These are phyloP conservation scores for Smutsia gigantea DNA, from an alignment of 2,797 vertebrate species.

Conservation along the genomic window DNA sequence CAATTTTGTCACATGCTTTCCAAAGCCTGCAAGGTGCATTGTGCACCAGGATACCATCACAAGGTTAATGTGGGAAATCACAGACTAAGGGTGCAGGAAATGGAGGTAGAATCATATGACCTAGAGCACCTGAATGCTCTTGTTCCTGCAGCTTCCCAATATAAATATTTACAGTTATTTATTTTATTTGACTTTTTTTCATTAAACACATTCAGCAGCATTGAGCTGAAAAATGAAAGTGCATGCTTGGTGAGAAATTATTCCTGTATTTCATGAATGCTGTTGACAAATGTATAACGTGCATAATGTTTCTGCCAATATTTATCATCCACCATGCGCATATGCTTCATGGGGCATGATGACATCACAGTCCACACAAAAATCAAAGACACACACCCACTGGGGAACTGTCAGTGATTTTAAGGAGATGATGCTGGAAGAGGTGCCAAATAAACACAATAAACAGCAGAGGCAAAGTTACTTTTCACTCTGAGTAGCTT, in stretches of 20 bases:
- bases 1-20: not conserved
- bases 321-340: fast-evolving
- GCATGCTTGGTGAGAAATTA: not conserved
- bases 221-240: not conserved
- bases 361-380: not conserved
- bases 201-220: not conserved
- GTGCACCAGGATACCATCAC: not conserved
- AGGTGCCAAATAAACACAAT: fast-evolving
- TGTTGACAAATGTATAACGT: not conserved
- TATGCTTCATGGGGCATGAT: not conserved
- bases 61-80: not conserved
- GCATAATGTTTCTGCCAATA: not conserved
- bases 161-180: not conserved
- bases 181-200: not conserved
- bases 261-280: not conserved
- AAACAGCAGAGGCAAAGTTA: not conserved
- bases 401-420: fast-evolving
- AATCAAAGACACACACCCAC: too few relatives aligned
- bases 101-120: fast-evolving
- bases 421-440: fast-evolving
- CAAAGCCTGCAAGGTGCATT: not conserved
- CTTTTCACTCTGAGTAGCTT: not conserved
- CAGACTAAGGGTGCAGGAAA: not conserved
- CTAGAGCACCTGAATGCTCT: fast-evolving
- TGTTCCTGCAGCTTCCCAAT: not conserved